Conservation (phyloP, 53 echinoderm and acorn worm genomes). For the Stichopus horrens region DNA sequence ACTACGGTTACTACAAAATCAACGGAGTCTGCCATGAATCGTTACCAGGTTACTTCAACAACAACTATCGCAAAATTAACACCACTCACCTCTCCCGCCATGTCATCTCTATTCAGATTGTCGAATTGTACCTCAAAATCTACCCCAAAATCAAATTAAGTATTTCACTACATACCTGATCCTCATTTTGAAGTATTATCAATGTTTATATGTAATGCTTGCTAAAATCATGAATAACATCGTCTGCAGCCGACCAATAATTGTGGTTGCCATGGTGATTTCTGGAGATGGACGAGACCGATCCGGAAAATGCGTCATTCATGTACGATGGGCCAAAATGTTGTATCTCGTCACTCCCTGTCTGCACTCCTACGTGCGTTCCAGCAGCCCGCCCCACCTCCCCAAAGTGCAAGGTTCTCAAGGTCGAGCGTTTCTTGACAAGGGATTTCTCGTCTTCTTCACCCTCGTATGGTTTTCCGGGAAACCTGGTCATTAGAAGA, state of each 20-base stretch:
- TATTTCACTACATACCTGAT: too few species aligned
- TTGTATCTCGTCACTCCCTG: neutral
- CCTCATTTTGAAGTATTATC: too few species aligned
- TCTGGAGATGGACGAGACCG: neutral
- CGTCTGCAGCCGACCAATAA: neutral
- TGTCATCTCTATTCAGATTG: too few species aligned
- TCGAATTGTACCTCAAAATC: too few species aligned
- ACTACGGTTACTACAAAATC: too few species aligned
- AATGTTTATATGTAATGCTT: neutral
- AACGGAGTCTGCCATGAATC: too few species aligned
- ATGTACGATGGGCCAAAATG: neutral
- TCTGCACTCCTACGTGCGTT: neutral
- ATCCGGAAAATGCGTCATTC: neutral
- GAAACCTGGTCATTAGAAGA: constrained; percentile 50
- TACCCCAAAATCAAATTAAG: too few species aligned
- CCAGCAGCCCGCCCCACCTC: neutral
- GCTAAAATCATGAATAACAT: neutral
- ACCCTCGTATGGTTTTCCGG: constrained; percentile 43
- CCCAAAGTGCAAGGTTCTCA: neutral
- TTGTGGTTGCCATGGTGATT: neutral
- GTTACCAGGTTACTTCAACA: too few species aligned
- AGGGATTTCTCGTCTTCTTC: neutral
- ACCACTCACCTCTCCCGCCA: too few species aligned
- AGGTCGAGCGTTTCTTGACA: neutral
- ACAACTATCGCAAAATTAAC: too few species aligned